A percentile compares a stretch with the other conserved stretches of the same genome.
These are phyloP conservation scores for Julus scanicus DNA, from an alignment of 2,888 invertebrate species.

Conservation along the genomic window DNA sequence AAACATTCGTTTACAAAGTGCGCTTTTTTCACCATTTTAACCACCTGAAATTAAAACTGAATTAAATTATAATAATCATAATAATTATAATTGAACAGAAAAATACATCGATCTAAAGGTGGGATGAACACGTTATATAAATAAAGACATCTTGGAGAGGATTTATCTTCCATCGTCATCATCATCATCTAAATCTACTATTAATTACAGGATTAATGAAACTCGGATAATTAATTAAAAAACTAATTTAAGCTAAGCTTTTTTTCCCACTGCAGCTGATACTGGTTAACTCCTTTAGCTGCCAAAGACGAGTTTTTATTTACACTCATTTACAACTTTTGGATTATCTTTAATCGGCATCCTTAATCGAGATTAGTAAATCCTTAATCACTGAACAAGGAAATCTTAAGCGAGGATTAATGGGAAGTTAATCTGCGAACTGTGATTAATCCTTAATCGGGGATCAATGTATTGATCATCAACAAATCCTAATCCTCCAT, in stretches of 20 bases:
- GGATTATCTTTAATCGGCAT: not conserved
- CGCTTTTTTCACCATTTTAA: too few species aligned
- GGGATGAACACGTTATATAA: not conserved
- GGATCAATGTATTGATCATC: too few species aligned
- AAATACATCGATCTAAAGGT: not conserved
- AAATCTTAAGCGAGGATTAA: too few species aligned
- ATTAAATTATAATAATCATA: not conserved
- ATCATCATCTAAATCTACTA: not conserved
- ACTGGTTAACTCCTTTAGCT: not conserved
- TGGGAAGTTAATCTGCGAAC: too few species aligned
- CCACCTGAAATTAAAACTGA: too few species aligned
- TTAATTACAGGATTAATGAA: not conserved
- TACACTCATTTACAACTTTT: not conserved
- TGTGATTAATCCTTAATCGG: too few species aligned
- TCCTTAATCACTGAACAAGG: too few species aligned
- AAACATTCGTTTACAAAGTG: too few species aligned
- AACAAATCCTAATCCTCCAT: too few species aligned
- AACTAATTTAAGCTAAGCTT: not conserved
- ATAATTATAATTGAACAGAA: not conserved
- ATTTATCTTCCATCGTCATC: too few species aligned
- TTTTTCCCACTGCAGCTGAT: not conserved
- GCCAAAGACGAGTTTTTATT: not conserved
- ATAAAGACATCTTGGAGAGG: too few species aligned
- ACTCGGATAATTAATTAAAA: not conserved
- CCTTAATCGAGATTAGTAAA: too few species aligned